phyloP scores from a whole-genome alignment of 1,140 invertebrate species.

The Zaprionus camerounensis region DNA sequence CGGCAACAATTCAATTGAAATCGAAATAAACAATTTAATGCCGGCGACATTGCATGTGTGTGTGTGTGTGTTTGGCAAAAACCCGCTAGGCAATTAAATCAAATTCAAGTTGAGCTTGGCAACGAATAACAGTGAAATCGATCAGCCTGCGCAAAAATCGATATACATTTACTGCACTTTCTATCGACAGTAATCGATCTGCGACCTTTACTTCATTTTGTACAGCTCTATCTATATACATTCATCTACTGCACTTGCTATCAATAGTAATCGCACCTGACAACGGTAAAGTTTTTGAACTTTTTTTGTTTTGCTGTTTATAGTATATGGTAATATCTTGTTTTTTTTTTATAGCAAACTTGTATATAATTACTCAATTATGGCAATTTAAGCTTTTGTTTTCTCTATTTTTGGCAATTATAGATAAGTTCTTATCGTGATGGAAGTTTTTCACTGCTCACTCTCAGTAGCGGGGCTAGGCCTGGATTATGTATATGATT shows the following conservation, averaged over 20 bases:
- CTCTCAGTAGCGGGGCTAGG: constrained; percentile 3
- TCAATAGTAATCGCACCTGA: constrained; percentile 22
- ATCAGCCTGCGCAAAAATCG: not conserved
- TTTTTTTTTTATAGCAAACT: constrained; percentile 11
- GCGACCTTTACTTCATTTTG: not conserved
- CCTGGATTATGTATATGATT: constrained; percentile 28
- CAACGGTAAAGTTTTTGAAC: not conserved
- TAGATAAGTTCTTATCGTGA: constrained; percentile 22
- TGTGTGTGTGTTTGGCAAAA: not conserved
- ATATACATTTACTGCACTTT: not conserved
- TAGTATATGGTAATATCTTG: not conserved
- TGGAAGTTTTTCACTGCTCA: constrained; percentile 1
- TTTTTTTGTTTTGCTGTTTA: not conserved
- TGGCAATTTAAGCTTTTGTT: not conserved
- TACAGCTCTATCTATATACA: not conserved
- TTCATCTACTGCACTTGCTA: constrained; percentile 8
- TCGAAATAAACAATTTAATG: constrained; percentile 35
- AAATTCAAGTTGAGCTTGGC: constrained; percentile 9
- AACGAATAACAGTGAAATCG: not conserved
- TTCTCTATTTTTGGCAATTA: not conserved
- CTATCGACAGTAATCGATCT: constrained; percentile 18
- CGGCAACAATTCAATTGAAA: constrained; percentile 27
- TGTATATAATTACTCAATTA: constrained; percentile 6
- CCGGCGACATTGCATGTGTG: constrained; percentile 7
- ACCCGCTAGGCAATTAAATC: not conserved